A percentile compares a stretch with the other conserved stretches of the same genome.
Evolutionary conservation across 2,888 invertebrate genomes (phyloP).

Genomic region (Aleiodes leptofemur): DNA sequence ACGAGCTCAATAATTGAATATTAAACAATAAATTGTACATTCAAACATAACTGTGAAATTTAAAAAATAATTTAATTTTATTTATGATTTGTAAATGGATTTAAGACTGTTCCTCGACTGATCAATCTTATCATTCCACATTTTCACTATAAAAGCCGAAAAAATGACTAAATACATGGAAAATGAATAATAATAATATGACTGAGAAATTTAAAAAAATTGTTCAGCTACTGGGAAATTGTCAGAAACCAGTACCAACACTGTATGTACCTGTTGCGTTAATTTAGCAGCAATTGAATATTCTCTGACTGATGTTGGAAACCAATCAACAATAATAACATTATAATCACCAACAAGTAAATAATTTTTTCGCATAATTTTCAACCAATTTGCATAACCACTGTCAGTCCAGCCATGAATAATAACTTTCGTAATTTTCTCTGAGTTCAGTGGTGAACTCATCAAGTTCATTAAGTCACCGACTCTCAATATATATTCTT

Average conservation of each 20-base stretch:
- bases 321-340: constrained; percentile 77
- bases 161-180: too few relatives aligned
- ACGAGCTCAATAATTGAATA: too few relatives aligned
- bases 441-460: constrained; percentile 57
- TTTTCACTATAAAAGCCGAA: too few relatives aligned
- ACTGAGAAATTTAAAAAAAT: neutral
- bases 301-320: constrained; percentile 61
- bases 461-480: constrained; percentile 55
- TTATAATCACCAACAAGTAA: constrained; percentile 74
- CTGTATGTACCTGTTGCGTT: constrained; percentile 56
- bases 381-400: constrained; percentile 65
- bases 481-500: constrained; percentile 53
- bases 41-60: too few relatives aligned
- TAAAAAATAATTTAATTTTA: too few relatives aligned
- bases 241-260: too few relatives aligned
- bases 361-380: constrained; percentile 72
- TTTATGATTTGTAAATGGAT: too few relatives aligned
- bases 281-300: constrained; percentile 62
- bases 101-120: too few relatives aligned
- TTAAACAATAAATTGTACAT: too few relatives aligned
- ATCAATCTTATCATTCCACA: too few relatives aligned
- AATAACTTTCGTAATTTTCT: constrained; percentile 70
- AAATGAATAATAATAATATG: too few relatives aligned
- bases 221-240: neutral
- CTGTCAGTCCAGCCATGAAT: constrained; percentile 76